Conservation (phyloP, 1,140 invertebrate genomes). For the Amyelois transitella region DNA sequence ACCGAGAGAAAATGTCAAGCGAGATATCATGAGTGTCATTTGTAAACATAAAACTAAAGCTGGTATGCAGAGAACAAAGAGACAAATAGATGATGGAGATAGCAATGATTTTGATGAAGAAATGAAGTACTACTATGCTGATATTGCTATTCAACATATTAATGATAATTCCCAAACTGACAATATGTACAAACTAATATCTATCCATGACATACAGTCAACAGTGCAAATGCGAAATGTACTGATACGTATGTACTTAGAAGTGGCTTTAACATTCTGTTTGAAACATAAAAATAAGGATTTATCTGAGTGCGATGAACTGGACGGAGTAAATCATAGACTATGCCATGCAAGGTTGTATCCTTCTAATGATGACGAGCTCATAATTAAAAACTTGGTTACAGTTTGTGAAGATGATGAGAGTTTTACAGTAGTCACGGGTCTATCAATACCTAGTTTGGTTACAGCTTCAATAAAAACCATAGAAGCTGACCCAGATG, state of each 20-base stretch:
- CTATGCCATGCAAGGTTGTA: constrained; percentile 41
- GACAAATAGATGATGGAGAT: constrained; percentile 21
- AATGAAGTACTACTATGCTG: constrained; percentile 43
- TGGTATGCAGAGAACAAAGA: constrained; percentile 15
- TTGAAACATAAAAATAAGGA: constrained; percentile 29
- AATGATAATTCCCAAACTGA: constrained; percentile 36
- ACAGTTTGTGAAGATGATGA: constrained; percentile 46
- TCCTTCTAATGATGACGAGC: constrained; percentile 44
- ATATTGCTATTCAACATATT: constrained; percentile 34
- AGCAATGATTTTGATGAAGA: constrained; percentile 51
- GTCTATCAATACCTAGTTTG: constrained; percentile 30
- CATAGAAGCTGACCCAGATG: constrained; percentile 31
- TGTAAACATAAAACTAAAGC: constrained; percentile 21
- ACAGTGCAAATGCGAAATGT: constrained; percentile 30
- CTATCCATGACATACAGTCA: constrained; percentile 35
- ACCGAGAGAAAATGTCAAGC: constrained; percentile 7
- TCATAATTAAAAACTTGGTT: constrained; percentile 29
- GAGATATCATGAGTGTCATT: constrained; percentile 25
- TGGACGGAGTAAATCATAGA: constrained; percentile 40
- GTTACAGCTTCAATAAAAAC: constrained; percentile 28
- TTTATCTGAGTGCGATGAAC: constrained; percentile 38
- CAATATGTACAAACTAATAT: constrained; percentile 49
- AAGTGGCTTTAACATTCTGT: constrained; percentile 50
- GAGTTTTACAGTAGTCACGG: constrained; percentile 31
- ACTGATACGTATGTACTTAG: constrained; percentile 49